Evolutionary conservation across 2,888 invertebrate genomes (phyloP), one percentile per base, ranked within the genome.

Genomic region (Conus canariensis): DNA sequence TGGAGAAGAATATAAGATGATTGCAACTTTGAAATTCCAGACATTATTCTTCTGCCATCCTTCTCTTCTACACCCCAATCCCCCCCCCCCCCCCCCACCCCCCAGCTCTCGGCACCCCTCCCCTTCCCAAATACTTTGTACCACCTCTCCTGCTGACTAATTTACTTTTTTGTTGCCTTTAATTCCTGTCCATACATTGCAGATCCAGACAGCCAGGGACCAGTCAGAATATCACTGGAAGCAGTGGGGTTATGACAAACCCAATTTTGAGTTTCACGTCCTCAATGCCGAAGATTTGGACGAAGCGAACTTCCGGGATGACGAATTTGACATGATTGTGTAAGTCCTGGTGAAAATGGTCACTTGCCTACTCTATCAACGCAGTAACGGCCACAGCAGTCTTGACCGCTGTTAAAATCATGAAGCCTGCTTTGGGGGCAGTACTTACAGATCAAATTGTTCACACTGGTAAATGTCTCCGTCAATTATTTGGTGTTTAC

Each of bases 281-380:
- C 93, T 93, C 5, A 93, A 92, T 91, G 94, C 93, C 5, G 94
- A 94, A 77, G 90, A 91, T 8, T 85, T 94, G 14, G 45, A 86
- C 2, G 91, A 92, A 10, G 91, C 91, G 2, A 91, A 90, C 8
- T 58, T 94, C 10, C 74, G 91, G 45, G 90, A 89, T 8, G 90
- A 92, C 64, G 86, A 88, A 4, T 93, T 92, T 90, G 93, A 94
- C 87, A 64, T 93, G 77, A 91, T 94, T 80, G 93, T 94, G 94
- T 94, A 90, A 92, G 93, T 92, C 45, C 45, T 45, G 45, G 56
- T 56, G 30, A 25, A 45, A 60, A 12, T 60, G 12, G 16, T 45
- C 45, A 45, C 45, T 56, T 10, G n/a, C 77, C 56, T 56, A 10
- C 14, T n/a, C 22, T 19, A 58, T 45, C 16, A 56, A 30, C 45